Conservation (phyloP, 2,888 invertebrate genomes). For the Ochlodes sylvanus region DNA sequence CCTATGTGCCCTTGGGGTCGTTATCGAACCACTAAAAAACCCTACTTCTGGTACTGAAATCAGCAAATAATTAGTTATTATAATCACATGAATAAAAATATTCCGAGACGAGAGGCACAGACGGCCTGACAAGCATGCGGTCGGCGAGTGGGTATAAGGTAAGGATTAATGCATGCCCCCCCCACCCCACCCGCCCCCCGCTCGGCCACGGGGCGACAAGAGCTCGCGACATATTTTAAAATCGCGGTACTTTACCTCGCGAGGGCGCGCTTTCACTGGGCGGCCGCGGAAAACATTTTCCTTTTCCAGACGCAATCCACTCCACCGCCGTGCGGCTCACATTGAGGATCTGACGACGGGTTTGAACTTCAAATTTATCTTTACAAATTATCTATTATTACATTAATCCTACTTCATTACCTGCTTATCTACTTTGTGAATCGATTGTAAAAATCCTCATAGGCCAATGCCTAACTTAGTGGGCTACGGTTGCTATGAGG, state of each 20-base stretch:
- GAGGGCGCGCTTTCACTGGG: slow-evolving; percentile 1
- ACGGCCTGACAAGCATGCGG: slow-evolving; percentile 12
- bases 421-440: not conserved
- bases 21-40: too few species aligned
- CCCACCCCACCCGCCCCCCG: not conserved
- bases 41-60: too few species aligned
- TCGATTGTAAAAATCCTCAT: too few species aligned
- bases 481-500: too few species aligned
- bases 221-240: slow-evolving; percentile 34
- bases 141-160: slow-evolving; percentile 19
- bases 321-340: not conserved
- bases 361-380: not conserved
- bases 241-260: slow-evolving; percentile 26
- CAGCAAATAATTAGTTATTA: too few species aligned
- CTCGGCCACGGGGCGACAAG: slow-evolving; percentile 1
- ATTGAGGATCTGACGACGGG: not conserved
- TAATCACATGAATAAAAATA: not conserved
- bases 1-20: too few species aligned
- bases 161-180: slow-evolving; percentile 17
- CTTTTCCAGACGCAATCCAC: slow-evolving; percentile 24
- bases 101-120: not conserved
- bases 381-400: not conserved
- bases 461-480: too few species aligned
- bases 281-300: slow-evolving; percentile 25
- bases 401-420: not conserved